Conservation (phyloP, 2,797 vertebrate species). For the Distichodus sexfasciatus region DNA sequence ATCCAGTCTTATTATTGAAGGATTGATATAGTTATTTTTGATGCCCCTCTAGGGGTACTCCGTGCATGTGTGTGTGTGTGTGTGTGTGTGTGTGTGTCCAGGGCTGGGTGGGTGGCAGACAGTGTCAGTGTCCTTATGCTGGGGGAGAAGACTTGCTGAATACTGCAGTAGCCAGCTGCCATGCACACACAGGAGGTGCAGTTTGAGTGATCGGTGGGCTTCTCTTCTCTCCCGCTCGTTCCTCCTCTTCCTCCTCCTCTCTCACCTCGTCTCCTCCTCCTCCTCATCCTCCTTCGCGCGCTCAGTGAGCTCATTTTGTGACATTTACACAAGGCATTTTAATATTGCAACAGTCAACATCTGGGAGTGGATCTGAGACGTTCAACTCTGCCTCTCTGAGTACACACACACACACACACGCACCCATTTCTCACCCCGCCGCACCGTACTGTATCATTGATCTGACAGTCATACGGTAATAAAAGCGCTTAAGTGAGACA, state of each 20-base stretch:
- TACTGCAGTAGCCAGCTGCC: constrained; percentile 38
- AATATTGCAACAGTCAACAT: constrained; percentile 65
- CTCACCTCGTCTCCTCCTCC: constrained; percentile 11
- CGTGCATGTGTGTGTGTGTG: not conserved
- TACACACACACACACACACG: not conserved
- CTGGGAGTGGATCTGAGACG: constrained; percentile 55
- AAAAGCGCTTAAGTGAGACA: constrained; percentile 43
- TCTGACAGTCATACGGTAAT: constrained; percentile 43
- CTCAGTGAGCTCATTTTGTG: constrained; percentile 53
- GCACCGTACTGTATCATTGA: constrained; percentile 11
- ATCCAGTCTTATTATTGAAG: no score
- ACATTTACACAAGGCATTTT: constrained; percentile 69
- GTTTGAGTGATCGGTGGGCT: constrained; percentile 18
- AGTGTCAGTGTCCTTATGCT: constrained; percentile 19
- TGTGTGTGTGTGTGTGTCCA: constrained; percentile 6
- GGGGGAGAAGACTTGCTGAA: constrained; percentile 30
- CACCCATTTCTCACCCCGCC: constrained; percentile 21
- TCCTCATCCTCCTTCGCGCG: constrained; percentile 14
- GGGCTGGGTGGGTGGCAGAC: constrained; percentile 6
- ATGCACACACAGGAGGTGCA: constrained; percentile 20
- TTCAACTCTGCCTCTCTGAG: constrained; percentile 40
- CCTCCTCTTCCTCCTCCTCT: not conserved
- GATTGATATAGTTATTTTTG: not conserved
- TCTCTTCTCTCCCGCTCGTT: not conserved
- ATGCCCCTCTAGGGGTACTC: not conserved